Percentiles rank a stretch among this genome's conserved stretches.
Evolutionary conservation across 2,797 vertebrate genomes (phyloP).

Genomic region (Urophycis tenuis): DNA sequence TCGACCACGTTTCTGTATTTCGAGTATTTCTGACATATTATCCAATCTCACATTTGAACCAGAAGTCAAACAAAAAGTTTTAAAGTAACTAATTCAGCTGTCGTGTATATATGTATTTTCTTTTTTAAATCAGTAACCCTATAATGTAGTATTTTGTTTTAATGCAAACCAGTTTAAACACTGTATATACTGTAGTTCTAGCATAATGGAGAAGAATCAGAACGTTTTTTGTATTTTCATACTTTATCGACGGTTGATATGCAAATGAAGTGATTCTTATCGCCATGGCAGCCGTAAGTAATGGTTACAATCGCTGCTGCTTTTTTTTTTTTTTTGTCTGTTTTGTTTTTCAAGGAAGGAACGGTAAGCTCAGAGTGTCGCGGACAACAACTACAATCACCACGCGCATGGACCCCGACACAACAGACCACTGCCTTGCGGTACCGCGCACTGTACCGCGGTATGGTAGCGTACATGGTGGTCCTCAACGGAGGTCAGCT

Average conservation of each 20-base stretch:
- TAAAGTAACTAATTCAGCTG: conserved; percentile 33
- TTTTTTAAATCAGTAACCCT: conserved; percentile 27
- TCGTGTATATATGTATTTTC: conserved; percentile 18
- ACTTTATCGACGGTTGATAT: conserved; percentile 39
- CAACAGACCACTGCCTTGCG: conserved; percentile 32
- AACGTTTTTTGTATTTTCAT: conserved; percentile 19
- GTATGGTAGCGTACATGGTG: neutral
- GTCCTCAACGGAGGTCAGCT: neutral
- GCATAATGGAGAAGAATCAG: conserved; percentile 40
- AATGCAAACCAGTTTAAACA: conserved; percentile 52
- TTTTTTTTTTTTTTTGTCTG: conserved; percentile 9
- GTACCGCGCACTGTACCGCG: neutral
- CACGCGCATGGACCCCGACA: conserved; percentile 55
- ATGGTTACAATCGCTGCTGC: conserved; percentile 48
- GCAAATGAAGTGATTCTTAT: conserved; percentile 45
- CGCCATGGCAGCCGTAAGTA: conserved; percentile 38
- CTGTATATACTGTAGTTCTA: conserved; percentile 38
- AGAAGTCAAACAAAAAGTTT: conserved; percentile 17
- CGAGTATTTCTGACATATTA: neutral
- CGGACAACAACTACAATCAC: conserved; percentile 63
- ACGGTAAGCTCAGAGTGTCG: conserved; percentile 64
- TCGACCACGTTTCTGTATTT: no score
- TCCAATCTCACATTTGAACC: neutral
- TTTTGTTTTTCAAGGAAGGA: conserved; percentile 31
- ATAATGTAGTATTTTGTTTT: conserved; percentile 37